Conservation (phyloP, 2,113 vertebrate genomes). For the Neoarius graeffei region DNA sequence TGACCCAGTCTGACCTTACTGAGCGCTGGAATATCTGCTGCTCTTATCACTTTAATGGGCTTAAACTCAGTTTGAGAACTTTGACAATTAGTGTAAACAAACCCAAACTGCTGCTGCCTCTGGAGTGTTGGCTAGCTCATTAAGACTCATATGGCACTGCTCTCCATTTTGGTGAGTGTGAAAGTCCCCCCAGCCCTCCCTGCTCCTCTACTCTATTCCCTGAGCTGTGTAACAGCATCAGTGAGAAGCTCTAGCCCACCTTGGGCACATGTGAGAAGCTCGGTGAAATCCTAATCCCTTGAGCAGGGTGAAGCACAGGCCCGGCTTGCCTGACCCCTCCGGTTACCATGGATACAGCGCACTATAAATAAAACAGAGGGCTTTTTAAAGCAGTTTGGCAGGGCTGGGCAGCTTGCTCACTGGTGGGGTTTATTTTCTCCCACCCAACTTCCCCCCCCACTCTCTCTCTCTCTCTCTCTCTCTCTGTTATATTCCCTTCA, state of each 20-base stretch:
- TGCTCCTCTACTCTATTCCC: constrained; percentile 62
- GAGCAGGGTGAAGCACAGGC: constrained; percentile 95
- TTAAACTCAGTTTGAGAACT: constrained; percentile 41
- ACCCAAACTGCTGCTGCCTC: constrained; percentile 44
- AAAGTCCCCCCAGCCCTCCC: constrained; percentile 40
- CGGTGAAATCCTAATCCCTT: constrained; percentile 96
- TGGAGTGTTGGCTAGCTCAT: constrained; percentile 60
- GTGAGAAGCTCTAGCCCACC: constrained; percentile 78
- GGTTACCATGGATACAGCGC: constrained; percentile 98
- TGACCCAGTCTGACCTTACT: constrained; percentile 63
- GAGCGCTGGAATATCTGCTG: constrained; percentile 14
- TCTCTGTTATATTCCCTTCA: constrained; percentile 49
- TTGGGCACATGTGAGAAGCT: constrained; percentile 89
- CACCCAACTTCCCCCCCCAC: constrained; percentile 59
- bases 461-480: constrained; percentile 61
- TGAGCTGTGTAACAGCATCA: constrained; percentile 61
- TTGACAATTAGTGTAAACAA: constrained; percentile 52
- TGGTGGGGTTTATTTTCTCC: constrained; percentile 76
- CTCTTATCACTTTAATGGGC: constrained; percentile 40
- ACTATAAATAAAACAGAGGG: constrained; percentile 99
- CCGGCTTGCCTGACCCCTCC: constrained; percentile 98
- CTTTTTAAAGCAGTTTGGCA: constrained; percentile 84
- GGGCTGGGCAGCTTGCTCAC: constrained; percentile 74
- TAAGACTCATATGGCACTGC: constrained; percentile 59
- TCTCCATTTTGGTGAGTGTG: constrained; percentile 44